Conservation (phyloP, 2,113 vertebrate species). For the Brienomyrus longianalis region DNA sequence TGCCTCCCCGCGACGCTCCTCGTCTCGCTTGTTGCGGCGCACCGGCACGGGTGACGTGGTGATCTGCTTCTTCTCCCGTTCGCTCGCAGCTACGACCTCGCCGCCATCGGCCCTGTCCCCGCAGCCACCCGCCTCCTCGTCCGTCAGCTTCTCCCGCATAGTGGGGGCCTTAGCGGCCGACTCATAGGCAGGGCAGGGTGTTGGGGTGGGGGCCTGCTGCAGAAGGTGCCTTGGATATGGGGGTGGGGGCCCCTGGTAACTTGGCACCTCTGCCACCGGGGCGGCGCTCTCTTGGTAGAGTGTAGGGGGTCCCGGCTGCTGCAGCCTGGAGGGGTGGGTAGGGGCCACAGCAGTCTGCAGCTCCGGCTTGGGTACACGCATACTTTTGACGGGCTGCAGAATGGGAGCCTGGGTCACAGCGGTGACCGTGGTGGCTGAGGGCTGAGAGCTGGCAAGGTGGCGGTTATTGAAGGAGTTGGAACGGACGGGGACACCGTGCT, state of each 20-base stretch:
- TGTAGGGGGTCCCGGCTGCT: constrained; percentile 37
- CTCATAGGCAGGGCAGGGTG: constrained; percentile 47
- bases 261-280: constrained; percentile 47
- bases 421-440: constrained; percentile 86
- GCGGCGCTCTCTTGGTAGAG: constrained; percentile 49
- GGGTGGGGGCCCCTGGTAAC: constrained; percentile 75
- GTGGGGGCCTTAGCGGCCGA: constrained; percentile 1
- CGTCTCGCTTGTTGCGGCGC: constrained; percentile 83
- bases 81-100: constrained; percentile 47
- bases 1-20: constrained; percentile 80
- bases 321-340: constrained; percentile 86
- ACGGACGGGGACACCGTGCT: constrained; percentile 73
- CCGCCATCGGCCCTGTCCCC: constrained; percentile 47
- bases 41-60: constrained; percentile 92
- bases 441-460: constrained; percentile 74
- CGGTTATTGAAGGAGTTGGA: constrained; percentile 89
- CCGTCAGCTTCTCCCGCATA: constrained; percentile 47
- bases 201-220: constrained; percentile 65
- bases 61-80: constrained; percentile 93
- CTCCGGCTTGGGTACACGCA: constrained; percentile 86
- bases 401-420: constrained; percentile 90
- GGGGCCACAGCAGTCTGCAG: constrained; percentile 90
- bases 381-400: constrained; percentile 90
- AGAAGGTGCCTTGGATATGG: constrained; percentile 89
- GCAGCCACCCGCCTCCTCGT: constrained; percentile 62